Base-by-base conservation (phyloP, 2,797 vertebrate genomes). In the Acridotheres tristis region DNA sequence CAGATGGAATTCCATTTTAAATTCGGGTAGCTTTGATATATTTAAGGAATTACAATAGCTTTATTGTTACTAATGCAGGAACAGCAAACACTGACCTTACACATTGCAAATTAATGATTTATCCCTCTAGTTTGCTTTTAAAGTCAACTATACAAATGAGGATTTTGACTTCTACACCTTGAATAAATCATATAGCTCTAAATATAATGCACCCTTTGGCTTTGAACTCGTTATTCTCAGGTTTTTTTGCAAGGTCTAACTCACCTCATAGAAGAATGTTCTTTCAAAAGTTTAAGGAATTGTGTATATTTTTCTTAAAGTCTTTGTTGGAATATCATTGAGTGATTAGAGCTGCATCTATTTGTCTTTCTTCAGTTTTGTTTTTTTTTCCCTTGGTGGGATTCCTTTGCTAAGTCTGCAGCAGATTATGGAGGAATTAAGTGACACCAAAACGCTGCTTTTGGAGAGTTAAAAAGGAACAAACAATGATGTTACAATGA, bases 1-100 rank as follows among this genome's bases (percentile, higher is more conserved):
- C 98, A 97, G 98, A 98, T 98, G 98, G 98, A 97, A 97, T 98
- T 98, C 97, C 98, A 98, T 98, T 98, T 98, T 98, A 98, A 98
- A 98, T 98, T 98, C 95, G 98, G 98, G 98, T 97, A 93, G 95
- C 94, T 97, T 96, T 83, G 96, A 96, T 97, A 85, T 96, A 98
- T 97, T 97, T 96, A 96, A 96, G 96, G 94, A 92, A 93, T 96
- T 93, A 97, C 96, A 91, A 96, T 97, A 83, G 94, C 75, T 94
- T 96, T 96, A 96, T 96, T 97, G 97, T 98, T 97, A 95, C 94
- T 97, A 92, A 96, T 97, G 97, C 94, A 92, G 94, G 94, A 97
- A 92, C 96, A 97, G 96, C 96, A 96, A 97, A 97, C 97, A 95
- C 40, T 97, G 97, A 97, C 97, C 97, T 97, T 97, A 71, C 10